phyloP scores from a whole-genome alignment of 2,797 vertebrate genomes.

The Simalia tracyae region DNA sequence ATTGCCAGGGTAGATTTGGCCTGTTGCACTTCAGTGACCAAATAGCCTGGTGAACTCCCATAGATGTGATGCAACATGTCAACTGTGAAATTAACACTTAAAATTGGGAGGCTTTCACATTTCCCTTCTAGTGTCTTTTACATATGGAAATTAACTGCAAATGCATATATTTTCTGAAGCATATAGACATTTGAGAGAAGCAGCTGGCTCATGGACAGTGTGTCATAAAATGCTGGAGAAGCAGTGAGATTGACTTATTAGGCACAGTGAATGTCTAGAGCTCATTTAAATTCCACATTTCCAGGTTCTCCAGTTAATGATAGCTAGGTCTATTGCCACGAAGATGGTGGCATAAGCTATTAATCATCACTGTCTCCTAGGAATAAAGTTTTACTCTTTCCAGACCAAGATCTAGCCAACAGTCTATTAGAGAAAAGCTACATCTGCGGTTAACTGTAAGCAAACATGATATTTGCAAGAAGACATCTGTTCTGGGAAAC shows the following conservation, averaged over 20 bases:
- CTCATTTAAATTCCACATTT: background rate
- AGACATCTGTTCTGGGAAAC: background rate
- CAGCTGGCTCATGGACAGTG: background rate
- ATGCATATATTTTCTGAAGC: background rate
- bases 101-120: background rate
- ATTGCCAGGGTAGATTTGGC: background rate
- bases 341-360: background rate
- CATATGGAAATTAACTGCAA: background rate
- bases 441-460: background rate
- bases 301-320: background rate
- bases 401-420: background rate
- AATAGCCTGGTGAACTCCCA: background rate
- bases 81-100: conserved; percentile 1
- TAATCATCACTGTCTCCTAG: background rate
- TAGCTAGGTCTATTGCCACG: background rate
- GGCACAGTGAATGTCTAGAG: background rate
- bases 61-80: background rate
- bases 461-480: background rate
- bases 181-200: background rate
- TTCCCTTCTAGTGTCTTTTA: background rate
- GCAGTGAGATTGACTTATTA: background rate
- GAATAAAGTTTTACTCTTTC: background rate
- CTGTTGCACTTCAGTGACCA: background rate
- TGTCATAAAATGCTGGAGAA: background rate
- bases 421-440: background rate